Conservation (phyloP, 2,888 invertebrate genomes). For the Baccha elongata region DNA sequence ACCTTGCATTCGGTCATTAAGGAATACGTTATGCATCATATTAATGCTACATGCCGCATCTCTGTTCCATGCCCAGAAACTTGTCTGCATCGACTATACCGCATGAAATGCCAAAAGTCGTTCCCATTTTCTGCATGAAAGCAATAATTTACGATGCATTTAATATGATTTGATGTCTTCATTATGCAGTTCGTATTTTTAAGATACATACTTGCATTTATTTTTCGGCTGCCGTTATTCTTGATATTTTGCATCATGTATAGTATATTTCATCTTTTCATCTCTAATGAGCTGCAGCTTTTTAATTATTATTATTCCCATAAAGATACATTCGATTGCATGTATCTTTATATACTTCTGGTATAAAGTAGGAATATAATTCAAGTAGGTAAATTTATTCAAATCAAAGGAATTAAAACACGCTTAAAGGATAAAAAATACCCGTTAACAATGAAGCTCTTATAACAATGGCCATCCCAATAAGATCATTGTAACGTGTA, state of each 20-base stretch:
- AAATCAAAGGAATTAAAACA: slow-evolving; percentile 30
- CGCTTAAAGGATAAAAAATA: slow-evolving; percentile 4
- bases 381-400: slow-evolving; percentile 56
- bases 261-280: slow-evolving; percentile 17
- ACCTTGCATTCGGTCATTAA: slow-evolving; percentile 48
- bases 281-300: slow-evolving; percentile 57
- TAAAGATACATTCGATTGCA: slow-evolving; percentile 27
- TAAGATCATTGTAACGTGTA: slow-evolving; percentile 11
- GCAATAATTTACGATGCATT: slow-evolving; percentile 70
- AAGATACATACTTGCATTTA: slow-evolving; percentile 37
- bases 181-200: slow-evolving; percentile 46
- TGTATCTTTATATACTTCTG: neutral
- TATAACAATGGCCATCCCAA: slow-evolving; percentile 46
- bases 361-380: slow-evolving; percentile 16
- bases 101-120: slow-evolving; percentile 59
- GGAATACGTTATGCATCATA: slow-evolving; percentile 45
- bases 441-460: slow-evolving; percentile 43
- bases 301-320: slow-evolving; percentile 50
- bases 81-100: slow-evolving; percentile 27
- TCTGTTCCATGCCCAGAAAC: slow-evolving; percentile 8
- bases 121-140: slow-evolving; percentile 68
- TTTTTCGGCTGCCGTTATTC: neutral
- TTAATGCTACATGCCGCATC: slow-evolving; percentile 36
- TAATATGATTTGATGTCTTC: slow-evolving; percentile 73
- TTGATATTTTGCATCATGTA: slow-evolving; percentile 20